These are phyloP conservation scores for Gobiocypris rarus DNA, from an alignment of 2,113 vertebrate genomes.

Conservation along the genomic window DNA sequence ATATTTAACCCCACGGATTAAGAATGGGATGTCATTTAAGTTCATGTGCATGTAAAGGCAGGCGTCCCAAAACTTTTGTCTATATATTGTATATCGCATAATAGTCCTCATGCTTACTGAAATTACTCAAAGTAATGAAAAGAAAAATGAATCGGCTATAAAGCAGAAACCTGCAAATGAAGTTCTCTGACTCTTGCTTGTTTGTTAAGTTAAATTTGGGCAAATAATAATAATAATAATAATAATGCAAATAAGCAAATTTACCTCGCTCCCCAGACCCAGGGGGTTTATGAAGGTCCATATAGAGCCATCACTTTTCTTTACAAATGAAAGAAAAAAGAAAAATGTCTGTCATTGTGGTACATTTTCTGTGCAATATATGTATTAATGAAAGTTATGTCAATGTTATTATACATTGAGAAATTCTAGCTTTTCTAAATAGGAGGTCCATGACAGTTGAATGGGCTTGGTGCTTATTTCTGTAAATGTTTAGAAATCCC, in stretches of 20 bases:
- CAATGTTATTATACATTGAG: not conserved
- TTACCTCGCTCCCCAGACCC: too few relatives aligned
- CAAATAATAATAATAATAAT: too few relatives aligned
- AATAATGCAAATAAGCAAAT: too few relatives aligned
- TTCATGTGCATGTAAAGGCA: too few relatives aligned
- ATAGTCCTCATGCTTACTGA: not conserved
- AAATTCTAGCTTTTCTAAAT: not conserved
- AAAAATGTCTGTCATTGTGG: not conserved
- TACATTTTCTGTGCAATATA: not conserved
- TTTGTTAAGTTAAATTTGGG: too few relatives aligned
- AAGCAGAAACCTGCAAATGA: not conserved
- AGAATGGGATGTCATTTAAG: too few relatives aligned
- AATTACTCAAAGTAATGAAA: not conserved
- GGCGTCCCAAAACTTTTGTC: too few relatives aligned
- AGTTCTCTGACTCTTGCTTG: not conserved
- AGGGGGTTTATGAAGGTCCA: not conserved
- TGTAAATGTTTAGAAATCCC: constrained; percentile 69
- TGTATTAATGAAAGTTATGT: not conserved
- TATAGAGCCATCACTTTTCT: not conserved
- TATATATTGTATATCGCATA: not conserved
- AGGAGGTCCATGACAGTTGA: not conserved
- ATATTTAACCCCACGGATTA: too few relatives aligned
- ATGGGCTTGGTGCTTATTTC: not conserved
- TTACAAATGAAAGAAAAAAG: not conserved
- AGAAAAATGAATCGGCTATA: not conserved